Evolutionary conservation across 2,113 vertebrate genomes (phyloP).

Genomic region (Puffinus mauretanicus): DNA sequence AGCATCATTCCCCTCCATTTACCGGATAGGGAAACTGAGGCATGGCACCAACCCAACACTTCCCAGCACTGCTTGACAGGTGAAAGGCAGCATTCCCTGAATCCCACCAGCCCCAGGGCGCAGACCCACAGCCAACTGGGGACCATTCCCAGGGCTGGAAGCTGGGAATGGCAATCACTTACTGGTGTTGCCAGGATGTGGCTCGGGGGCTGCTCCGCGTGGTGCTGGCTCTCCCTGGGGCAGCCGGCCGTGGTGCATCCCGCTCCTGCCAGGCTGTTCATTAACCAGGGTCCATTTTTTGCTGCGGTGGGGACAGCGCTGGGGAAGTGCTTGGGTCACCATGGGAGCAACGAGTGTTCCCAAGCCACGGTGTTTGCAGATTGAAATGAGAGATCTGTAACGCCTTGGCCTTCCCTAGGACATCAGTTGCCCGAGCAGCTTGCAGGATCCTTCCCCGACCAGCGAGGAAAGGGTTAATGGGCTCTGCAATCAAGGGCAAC

Average conservation of each 20-base stretch:
- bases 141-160: background rate
- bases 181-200: background rate
- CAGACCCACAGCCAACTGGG: background rate
- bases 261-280: background rate
- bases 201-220: rapidly evolving
- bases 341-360: rapidly evolving
- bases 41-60: background rate
- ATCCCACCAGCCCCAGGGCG: rapidly evolving
- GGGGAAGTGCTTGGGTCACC: background rate
- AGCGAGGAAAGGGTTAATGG: background rate
- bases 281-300: background rate
- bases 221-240: background rate
- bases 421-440: rapidly evolving
- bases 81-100: background rate
- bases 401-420: background rate
- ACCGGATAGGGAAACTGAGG: background rate
- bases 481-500: background rate
- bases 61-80: background rate
- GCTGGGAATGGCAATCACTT: background rate
- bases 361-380: rapidly evolving
- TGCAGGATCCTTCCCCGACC: background rate
- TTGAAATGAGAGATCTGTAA: background rate
- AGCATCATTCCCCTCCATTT: background rate
- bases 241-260: background rate
- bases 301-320: background rate